Conservation (phyloP, 2,797 vertebrate species). For the Merluccius polli region DNA sequence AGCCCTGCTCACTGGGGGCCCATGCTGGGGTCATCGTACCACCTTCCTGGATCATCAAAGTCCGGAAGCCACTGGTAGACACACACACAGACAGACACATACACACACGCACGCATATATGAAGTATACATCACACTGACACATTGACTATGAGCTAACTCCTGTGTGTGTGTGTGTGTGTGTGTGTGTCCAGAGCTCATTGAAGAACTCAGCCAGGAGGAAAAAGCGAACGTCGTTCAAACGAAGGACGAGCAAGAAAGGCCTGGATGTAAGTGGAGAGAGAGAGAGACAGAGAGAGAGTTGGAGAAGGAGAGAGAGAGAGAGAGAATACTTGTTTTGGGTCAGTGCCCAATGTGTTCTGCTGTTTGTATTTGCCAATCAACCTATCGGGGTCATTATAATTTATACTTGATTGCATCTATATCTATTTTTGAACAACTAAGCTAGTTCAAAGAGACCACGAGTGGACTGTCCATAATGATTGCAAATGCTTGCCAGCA, state of each 20-base stretch:
- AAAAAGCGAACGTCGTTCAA: slow-evolving; percentile 99
- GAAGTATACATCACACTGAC: slow-evolving; percentile 55
- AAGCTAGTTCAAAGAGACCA: not conserved
- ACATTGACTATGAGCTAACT: slow-evolving; percentile 48
- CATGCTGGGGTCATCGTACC: slow-evolving; percentile 97
- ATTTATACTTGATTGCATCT: not conserved
- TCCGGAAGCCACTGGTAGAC: slow-evolving; percentile 96
- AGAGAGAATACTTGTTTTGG: not conserved
- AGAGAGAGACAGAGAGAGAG: not conserved
- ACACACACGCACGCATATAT: slow-evolving; percentile 33
- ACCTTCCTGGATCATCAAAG: slow-evolving; percentile 99
- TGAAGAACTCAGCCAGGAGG: slow-evolving; percentile 91
- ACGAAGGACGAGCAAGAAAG: slow-evolving; percentile 94
- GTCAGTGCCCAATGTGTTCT: not conserved
- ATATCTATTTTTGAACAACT: not conserved
- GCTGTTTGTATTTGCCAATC: not conserved
- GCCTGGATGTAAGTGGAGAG: slow-evolving; percentile 83
- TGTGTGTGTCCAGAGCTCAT: slow-evolving; percentile 79
- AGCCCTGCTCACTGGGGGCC: slow-evolving; percentile 94
- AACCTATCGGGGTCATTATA: not conserved
- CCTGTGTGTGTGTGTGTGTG: slow-evolving; percentile 7
- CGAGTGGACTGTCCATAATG: not conserved
- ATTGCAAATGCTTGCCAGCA: not conserved
- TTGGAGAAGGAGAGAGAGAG: not conserved
- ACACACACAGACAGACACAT: slow-evolving; percentile 22